Base-by-base conservation (phyloP, 2,797 vertebrate species). In the Natrix natrix region DNA sequence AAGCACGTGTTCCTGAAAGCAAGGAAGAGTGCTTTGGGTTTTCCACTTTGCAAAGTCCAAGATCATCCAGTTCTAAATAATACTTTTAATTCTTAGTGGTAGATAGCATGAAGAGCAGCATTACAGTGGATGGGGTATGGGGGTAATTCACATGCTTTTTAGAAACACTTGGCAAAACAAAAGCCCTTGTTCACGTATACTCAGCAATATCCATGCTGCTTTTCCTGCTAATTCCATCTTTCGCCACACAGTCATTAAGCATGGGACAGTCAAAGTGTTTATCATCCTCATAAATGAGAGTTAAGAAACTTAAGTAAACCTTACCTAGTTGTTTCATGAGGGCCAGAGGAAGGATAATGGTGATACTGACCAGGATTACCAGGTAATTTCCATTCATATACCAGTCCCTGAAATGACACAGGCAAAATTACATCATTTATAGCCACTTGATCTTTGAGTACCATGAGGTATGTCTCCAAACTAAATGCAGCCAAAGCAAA, bases 301-400 rank as follows among this genome's bases (percentile, higher is more conserved):
- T 52, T 52, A 43, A 90, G 22, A 28, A 32, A 63, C 56, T 12
- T n/a, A 16, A 43, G 54, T 16, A 1, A 0, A 98, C 20, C 99
- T 98, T 97, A 99, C 99, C 99, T 0, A 99, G 98, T 96, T 99
- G 99, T 95, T 99, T 99, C 99, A 99, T 99, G 93, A 99, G 95
- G 24, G 99, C 98, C 96, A 99, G 96, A 0, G 99, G 99, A 93
- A 99, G 97, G 96, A 99, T 99, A 95, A 99, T 0, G 32, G 94
- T 94, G 96, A 97, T 0, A 0, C 98, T 98, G 92, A 99, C 99
- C 95, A 99, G 97, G 96, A 99, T 97, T 95, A 99, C 99, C 97
- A 99, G 97, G 96, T 99, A 99, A 97, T 99, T 99, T 91, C 99
- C 99, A 4, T 99, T 99, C 97, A 99, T 88, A 97, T 99, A 99